Evolutionary conservation across 2,888 invertebrate species (phyloP).

Genomic region (Saturnia pavonia): DNA sequence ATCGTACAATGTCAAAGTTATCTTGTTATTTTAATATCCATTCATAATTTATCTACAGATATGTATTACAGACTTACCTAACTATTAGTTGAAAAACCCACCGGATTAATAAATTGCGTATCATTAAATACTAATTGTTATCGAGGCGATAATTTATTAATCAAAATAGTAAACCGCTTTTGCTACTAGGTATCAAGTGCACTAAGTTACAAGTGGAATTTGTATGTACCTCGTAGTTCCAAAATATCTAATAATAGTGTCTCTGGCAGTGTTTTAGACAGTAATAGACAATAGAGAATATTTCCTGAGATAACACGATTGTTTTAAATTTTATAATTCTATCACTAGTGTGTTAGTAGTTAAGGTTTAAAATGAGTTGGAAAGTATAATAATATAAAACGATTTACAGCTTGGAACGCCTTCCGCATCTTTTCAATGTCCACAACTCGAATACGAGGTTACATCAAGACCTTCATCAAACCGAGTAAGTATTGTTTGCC

Average conservation of each 20-base stretch:
- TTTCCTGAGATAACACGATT: background rate
- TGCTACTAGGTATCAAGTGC: background rate
- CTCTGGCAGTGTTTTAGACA: background rate
- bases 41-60: slow-evolving; percentile 13
- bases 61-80: background rate
- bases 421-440: slow-evolving; percentile 5
- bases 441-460: slow-evolving; percentile 12
- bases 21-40: slow-evolving; percentile 5
- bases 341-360: background rate
- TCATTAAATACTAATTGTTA: background rate
- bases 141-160: background rate
- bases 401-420: background rate
- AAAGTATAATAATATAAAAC: background rate
- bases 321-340: background rate
- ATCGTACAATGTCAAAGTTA: background rate
- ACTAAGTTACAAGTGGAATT: background rate
- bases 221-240: background rate
- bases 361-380: background rate
- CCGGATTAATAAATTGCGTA: slow-evolving; percentile 5
- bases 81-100: slow-evolving; percentile 1
- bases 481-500: slow-evolving; percentile 12
- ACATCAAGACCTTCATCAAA: slow-evolving; percentile 10
- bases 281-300: background rate
- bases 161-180: background rate
- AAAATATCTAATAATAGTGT: background rate